phyloP scores from a whole-genome alignment of 2,888 invertebrate genomes.

The Drosophila peninsularis region DNA sequence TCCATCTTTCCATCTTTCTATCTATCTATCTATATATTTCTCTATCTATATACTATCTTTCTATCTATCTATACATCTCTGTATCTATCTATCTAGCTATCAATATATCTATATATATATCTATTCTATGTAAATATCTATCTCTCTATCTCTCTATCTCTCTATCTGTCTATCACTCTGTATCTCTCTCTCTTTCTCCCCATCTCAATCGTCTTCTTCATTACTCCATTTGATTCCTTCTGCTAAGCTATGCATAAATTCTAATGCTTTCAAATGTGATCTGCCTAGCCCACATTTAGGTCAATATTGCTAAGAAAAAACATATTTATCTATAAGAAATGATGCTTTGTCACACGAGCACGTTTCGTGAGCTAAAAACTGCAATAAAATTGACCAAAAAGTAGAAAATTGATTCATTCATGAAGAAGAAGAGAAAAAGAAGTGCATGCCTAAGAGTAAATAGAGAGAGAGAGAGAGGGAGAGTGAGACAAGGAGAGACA shows the following conservation, averaged over 20 bases:
- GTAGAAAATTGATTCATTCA: no score
- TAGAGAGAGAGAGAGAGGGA: no score
- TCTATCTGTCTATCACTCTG: not conserved
- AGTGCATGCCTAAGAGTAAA: no score
- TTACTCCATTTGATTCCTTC: not conserved
- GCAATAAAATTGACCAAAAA: not conserved
- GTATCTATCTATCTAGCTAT: not conserved
- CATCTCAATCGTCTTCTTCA: not conserved
- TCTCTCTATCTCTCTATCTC: not conserved
- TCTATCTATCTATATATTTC: not conserved
- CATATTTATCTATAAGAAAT: not conserved
- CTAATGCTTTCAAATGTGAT: no score
- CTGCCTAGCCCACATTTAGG: not conserved
- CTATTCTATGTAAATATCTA: not conserved
- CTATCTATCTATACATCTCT: not conserved
- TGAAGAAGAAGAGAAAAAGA: no score
- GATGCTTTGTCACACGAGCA: not conserved
- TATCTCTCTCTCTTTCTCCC: not conserved
- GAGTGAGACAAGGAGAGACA: no score
- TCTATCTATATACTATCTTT: no score
- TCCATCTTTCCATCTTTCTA: not conserved
- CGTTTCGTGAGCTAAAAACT: not conserved
- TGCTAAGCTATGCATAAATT: not conserved
- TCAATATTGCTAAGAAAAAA: not conserved
- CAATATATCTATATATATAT: not conserved